Evolutionary conservation across 2,113 vertebrate species (phyloP), one percentile per base, ranked within the genome.

Genomic region (Psilopsiagon aurifrons): DNA sequence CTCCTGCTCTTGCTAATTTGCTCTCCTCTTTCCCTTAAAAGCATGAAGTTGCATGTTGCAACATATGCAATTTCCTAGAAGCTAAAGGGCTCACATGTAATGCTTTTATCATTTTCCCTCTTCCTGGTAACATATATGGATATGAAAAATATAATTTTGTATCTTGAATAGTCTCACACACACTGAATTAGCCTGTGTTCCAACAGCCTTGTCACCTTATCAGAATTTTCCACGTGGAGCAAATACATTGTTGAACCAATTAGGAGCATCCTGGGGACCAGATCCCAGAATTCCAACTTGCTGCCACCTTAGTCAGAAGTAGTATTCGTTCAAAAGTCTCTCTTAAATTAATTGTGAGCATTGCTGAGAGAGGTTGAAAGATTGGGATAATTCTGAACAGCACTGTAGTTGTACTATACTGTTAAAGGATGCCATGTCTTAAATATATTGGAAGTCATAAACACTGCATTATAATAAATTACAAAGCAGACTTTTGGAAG

Each of bases 371-470:
- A 44, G n/a, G 28, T 2, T 89, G 89, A 95, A 82, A 78, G 68
- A 92, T 5, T 74, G 18, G 63, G 77, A 86, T 90, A 23, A 7
- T 91, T 92, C 64, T 91, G 85, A 93, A 43, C 39, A 84, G 73
- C 52, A 11, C 0, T 70, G 67, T 83, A 55, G 44, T 62, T 85
- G 80, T 77, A 43, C 76, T 70, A 0, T 33, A 49, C 47, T 11
- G 24, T 86, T 91, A 92, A 83, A 90, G 49, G 84, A 79, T 96
- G 82, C 57, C 22, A 12, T 49, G 62, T 82, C 94, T 96, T 88
- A 96, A 96, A 97, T 95, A 97, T 92, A 94, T 93, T 78, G 89
- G 27, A 90, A 96, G 84, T 95, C 93, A 96, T 97, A 96, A 97
- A 94, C 73, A 68, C 7, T 18, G 41, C 67, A 37, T 90, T 92